phyloP scores from a whole-genome alignment of 2,888 invertebrate genomes.

The Tipula unca region DNA sequence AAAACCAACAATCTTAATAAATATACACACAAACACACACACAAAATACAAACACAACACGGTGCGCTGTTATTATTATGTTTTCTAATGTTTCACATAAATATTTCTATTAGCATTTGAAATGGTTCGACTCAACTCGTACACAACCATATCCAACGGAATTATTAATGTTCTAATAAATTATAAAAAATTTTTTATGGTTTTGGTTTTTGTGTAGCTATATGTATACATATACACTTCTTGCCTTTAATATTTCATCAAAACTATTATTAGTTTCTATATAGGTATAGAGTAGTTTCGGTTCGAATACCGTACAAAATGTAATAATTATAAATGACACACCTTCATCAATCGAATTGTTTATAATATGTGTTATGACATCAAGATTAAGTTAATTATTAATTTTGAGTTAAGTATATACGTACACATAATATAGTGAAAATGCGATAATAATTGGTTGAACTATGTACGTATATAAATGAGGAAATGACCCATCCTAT shows the following conservation, averaged over 20 bases:
- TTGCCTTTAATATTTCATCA: not conserved
- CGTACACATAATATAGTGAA: too few species aligned
- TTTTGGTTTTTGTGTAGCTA: not conserved
- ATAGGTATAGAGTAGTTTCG: not conserved
- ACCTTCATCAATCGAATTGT: not conserved
- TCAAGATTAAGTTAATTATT: not conserved
- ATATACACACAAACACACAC: too few species aligned
- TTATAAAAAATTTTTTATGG: not conserved
- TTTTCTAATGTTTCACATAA: not conserved
- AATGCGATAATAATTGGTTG: not conserved
- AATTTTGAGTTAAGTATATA: not conserved
- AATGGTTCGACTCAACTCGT: not conserved
- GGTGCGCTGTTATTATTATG: not conserved
- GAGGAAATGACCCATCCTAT: not conserved
- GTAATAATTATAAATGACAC: not conserved
- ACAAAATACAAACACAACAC: not conserved
- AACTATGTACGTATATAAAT: not conserved
- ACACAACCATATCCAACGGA: not conserved
- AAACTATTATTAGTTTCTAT: not conserved
- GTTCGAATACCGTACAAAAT: not conserved
- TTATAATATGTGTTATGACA: not conserved
- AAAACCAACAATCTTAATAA: not conserved
- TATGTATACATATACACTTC: not conserved
- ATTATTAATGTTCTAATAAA: conserved; percentile 8
- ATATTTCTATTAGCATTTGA: not conserved